A percentile compares a stretch with the other conserved stretches of the same genome.
phyloP scores from a whole-genome alignment of 2,888 invertebrate genomes.

The Polymixis flavicincta region DNA sequence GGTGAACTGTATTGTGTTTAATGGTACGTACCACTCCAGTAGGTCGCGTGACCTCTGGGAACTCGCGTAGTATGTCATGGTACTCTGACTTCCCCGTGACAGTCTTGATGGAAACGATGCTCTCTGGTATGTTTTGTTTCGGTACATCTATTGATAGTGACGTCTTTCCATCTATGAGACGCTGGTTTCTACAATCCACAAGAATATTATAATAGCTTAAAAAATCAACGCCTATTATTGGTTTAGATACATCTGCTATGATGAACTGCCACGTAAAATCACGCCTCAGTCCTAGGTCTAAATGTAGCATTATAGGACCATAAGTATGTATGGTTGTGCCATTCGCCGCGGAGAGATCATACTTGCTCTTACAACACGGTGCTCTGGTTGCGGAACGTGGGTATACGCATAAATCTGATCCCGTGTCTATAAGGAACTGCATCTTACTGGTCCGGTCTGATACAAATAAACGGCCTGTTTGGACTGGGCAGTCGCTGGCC shows the following conservation, averaged over 20 bases:
- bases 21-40: not conserved
- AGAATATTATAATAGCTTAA: constrained; percentile 13
- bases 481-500: constrained; percentile 10
- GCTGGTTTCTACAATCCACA: constrained; percentile 28
- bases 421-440: constrained; percentile 13
- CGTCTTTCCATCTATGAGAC: constrained; percentile 11
- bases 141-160: not conserved
- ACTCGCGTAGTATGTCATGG: constrained; percentile 8
- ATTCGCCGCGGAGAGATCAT: not conserved
- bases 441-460: constrained; percentile 23
- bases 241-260: constrained; percentile 17
- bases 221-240: constrained; percentile 16
- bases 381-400: not conserved
- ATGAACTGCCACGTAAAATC: constrained; percentile 17
- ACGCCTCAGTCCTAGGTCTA: constrained; percentile 18
- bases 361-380: not conserved
- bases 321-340: constrained; percentile 12
- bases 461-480: constrained; percentile 8
- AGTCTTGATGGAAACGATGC: constrained; percentile 12
- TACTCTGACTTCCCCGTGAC: not conserved
- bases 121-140: not conserved
- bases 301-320: not conserved
- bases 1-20: constrained; percentile 4
- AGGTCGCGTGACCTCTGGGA: constrained; percentile 6
- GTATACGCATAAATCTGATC: constrained; percentile 9